phyloP scores from a whole-genome alignment of 2,888 invertebrate genomes.

The Dione juno region DNA sequence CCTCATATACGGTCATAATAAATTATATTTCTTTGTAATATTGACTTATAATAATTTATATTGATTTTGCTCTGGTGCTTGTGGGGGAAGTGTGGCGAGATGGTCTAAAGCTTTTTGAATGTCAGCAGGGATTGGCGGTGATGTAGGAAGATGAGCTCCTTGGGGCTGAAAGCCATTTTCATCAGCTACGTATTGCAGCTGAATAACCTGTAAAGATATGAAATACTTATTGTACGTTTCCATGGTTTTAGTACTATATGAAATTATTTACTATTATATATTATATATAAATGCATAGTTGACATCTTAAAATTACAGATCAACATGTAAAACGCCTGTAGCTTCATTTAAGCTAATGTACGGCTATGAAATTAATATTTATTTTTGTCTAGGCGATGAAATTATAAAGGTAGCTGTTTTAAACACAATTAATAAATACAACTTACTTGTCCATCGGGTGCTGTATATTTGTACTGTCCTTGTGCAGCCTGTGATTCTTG shows the following conservation, averaged over 20 bases:
- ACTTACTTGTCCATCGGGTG: slow-evolving; percentile 82
- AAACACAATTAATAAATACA: not conserved
- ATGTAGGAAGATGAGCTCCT: slow-evolving; percentile 85
- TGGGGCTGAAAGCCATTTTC: slow-evolving; percentile 89
- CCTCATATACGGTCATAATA: slow-evolving; percentile 30
- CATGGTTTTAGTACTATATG: not conserved
- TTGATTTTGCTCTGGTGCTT: slow-evolving; percentile 55
- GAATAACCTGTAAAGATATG: slow-evolving; percentile 72
- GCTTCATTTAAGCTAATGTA: not conserved
- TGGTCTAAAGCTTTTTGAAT: slow-evolving; percentile 86
- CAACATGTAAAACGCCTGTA: not conserved
- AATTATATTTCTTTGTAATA: slow-evolving; percentile 18
- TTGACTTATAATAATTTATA: slow-evolving; percentile 31
- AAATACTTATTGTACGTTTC: not conserved
- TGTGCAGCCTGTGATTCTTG: slow-evolving; percentile 83
- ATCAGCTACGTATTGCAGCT: slow-evolving; percentile 86
- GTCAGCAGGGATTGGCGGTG: slow-evolving; percentile 87
- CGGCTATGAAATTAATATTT: not conserved
- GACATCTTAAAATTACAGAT: not conserved
- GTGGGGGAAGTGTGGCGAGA: slow-evolving; percentile 85
- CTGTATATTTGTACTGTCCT: slow-evolving; percentile 85
- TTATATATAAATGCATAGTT: not conserved
- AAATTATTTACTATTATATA: not conserved
- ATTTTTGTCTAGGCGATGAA: not conserved
- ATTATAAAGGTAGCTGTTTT: not conserved